Evolutionary conservation across 2,797 vertebrate genomes (phyloP), one percentile per base, ranked within the genome.

Genomic region (Falco columbarius): DNA sequence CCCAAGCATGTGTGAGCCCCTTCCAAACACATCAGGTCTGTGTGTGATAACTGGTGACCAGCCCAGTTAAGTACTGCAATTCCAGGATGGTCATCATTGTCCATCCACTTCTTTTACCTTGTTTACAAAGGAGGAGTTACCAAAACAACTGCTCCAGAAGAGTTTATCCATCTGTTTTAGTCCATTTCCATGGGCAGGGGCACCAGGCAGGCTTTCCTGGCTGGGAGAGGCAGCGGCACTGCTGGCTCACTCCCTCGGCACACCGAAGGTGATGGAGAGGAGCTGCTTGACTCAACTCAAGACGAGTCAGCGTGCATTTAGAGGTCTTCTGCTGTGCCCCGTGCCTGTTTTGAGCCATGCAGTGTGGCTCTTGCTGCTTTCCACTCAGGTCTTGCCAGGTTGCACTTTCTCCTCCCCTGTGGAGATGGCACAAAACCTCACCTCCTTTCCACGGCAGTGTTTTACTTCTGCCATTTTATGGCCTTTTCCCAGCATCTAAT

Each of bases 181-280:
- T 36, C 2, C 40, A 3, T 34, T 7, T 8, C 85, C 21, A 0
- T 3, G 66, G 40, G 9, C 24, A 76, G 51, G 44, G 47, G 46
- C 19, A 9, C 14, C 20, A 30, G 49, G 42, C 20, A 17, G 66
- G 61, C 17, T 52, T 55, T 6, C 61, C 34, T 20, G 5, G 4
- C 3, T 22, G 63, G 82, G 63, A 29, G 12, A 3, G 30, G 21
- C 44, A 67, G 32, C 20, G 18, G 7, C n/a, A 13, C 14, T 0
- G 0, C n/a, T 47, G n/a, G 6, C 18, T 72, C 1, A 4, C 44
- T 34, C 38, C 10, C 5, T 23, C n/a, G 4, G 9, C 65, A 9
- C 32, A 2, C 55, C 4, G 0, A 52, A 12, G 67, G 44, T 4
- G 40, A 6, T 18, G 52, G 20, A 59, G 61, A 42, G 24, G 40